phyloP scores from a whole-genome alignment of 2,113 vertebrate species.

The Pleuronectes platessa region DNA sequence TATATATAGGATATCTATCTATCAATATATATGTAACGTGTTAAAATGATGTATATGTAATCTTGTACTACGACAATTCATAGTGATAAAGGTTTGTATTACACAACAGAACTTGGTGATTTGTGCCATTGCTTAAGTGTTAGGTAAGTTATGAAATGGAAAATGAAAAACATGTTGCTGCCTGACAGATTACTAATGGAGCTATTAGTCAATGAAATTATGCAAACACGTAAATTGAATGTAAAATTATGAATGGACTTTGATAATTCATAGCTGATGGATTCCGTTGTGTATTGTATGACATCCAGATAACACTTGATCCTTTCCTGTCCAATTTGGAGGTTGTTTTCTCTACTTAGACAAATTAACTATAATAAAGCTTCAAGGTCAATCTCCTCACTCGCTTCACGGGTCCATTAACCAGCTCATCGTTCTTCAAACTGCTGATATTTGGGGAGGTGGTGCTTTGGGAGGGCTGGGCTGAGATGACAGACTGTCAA shows the following conservation, averaged over 20 bases:
- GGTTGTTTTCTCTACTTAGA: slow-evolving; percentile 8
- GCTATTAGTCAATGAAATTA: neutral
- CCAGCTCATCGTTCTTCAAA: slow-evolving; percentile 68
- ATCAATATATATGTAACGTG: too few relatives aligned
- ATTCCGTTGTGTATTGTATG: too few relatives aligned
- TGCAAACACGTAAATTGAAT: neutral
- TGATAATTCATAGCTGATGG: too few relatives aligned
- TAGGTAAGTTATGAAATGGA: neutral
- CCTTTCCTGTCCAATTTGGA: neutral
- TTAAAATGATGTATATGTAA: too few relatives aligned
- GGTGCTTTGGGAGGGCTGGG: slow-evolving; percentile 45
- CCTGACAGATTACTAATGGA: too few relatives aligned
- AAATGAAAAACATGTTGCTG: slow-evolving; percentile 12
- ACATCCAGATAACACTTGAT: neutral
- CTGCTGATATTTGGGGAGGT: slow-evolving; percentile 58
- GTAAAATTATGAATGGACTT: too few relatives aligned
- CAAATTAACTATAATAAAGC: slow-evolving; percentile 38
- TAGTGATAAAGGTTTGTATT: too few relatives aligned
- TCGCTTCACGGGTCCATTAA: slow-evolving; percentile 58
- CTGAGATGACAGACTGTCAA: slow-evolving; percentile 78
- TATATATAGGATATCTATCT: too few relatives aligned
- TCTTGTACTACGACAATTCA: too few relatives aligned
- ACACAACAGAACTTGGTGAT: too few relatives aligned
- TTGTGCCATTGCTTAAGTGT: too few relatives aligned
- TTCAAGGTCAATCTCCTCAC: slow-evolving; percentile 60